Evolutionary conservation across 2,113 vertebrate species (phyloP).

Genomic region (Pomatostomus ruficeps): DNA sequence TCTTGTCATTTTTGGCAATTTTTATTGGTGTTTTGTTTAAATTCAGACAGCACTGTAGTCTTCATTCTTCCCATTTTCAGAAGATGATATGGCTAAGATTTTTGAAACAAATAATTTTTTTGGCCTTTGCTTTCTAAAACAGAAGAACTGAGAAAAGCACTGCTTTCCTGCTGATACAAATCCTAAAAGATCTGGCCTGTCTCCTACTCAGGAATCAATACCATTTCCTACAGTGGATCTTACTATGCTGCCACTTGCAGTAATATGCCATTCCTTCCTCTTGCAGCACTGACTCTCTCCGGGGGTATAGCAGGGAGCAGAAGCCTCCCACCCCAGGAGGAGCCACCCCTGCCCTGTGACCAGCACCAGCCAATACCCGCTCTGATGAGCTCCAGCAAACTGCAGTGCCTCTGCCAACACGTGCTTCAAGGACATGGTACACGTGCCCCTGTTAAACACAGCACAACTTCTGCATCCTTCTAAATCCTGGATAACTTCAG

Average conservation of each 20-base stretch:
- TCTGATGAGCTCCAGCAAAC: neutral
- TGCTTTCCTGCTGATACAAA: neutral
- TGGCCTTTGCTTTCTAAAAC: neutral
- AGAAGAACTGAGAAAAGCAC: neutral
- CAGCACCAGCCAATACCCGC: conserved; percentile 73
- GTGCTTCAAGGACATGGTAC: neutral
- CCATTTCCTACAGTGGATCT: neutral
- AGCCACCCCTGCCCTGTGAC: conserved; percentile 20
- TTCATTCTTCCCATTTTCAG: neutral
- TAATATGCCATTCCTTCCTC: neutral
- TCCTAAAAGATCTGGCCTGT: neutral
- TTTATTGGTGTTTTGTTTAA: neutral
- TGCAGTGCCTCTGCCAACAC: neutral
- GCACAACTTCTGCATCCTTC: neutral
- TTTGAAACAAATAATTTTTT: neutral
- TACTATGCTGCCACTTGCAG: neutral
- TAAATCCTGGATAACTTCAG: neutral
- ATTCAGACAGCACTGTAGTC: neutral
- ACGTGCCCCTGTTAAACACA: neutral
- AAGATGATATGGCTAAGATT: neutral
- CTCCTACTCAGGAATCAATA: neutral
- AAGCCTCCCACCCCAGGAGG: neutral
- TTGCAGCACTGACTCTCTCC: accelerated
- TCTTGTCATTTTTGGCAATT: neutral
- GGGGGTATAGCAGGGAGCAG: neutral